phyloP scores from a whole-genome alignment of 2,888 invertebrate species.

The Lacanobia oleracea region DNA sequence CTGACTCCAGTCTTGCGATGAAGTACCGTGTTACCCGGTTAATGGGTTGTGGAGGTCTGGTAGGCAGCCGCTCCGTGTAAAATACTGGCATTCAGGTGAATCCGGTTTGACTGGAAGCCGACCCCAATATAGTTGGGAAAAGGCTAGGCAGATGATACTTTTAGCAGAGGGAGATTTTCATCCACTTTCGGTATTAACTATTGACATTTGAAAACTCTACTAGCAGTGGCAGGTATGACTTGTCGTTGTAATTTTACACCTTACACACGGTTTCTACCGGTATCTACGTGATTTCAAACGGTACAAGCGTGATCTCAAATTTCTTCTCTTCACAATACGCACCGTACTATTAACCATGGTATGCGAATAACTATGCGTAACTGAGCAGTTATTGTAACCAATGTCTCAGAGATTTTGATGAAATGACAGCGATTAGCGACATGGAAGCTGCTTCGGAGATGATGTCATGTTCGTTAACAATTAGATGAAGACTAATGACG shows the following conservation, averaged over 20 bases:
- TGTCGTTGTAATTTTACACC: neutral
- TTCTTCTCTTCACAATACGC: constrained; percentile 6
- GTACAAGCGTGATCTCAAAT: constrained; percentile 1
- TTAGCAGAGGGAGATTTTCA: neutral
- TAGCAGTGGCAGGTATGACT: neutral
- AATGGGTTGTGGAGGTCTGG: no score
- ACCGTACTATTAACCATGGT: constrained; percentile 18
- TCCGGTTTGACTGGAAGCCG: no score
- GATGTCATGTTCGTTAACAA: constrained; percentile 23
- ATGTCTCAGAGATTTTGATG: constrained; percentile 45
- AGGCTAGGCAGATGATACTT: no score
- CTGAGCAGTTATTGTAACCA: constrained; percentile 46
- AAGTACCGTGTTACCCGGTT: no score
- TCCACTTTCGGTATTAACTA: no score
- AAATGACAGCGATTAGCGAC: constrained; percentile 45
- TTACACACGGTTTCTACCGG: neutral
- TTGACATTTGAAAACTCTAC: neutral
- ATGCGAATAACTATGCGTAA: constrained; percentile 40
- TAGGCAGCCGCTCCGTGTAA: no score
- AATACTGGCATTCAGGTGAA: no score
- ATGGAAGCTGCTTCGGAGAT: constrained; percentile 39
- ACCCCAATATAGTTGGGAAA: no score
- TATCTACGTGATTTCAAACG: no score
- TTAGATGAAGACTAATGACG: constrained; percentile 13
- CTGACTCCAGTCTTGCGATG: no score